A percentile compares a stretch with the other conserved stretches of the same genome.
Conservation (phyloP, 2,797 vertebrate genomes). For the Allobates femoralis region DNA sequence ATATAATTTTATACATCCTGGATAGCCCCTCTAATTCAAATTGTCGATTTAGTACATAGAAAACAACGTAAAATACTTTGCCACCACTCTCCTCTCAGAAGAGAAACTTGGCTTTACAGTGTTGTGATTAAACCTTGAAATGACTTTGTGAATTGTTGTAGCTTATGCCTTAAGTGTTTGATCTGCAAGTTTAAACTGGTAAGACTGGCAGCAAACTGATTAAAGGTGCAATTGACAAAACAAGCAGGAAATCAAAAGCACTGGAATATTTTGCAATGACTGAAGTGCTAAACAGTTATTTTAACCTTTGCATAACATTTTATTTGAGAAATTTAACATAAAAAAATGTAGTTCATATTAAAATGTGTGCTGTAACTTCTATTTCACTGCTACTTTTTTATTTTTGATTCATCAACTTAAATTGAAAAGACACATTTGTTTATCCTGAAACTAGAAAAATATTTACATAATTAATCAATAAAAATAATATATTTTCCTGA, state of each 20-base stretch:
- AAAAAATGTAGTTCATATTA: background rate
- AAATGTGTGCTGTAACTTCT: background rate
- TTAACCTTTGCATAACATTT: background rate
- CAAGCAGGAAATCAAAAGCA: conserved; percentile 19
- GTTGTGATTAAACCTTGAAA: conserved; percentile 30
- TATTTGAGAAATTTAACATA: background rate
- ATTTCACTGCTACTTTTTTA: background rate
- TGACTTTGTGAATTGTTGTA: conserved; percentile 48
- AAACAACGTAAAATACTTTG: background rate
- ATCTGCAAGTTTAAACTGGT: conserved; percentile 31
- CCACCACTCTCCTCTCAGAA: background rate
- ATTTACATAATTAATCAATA: too few relatives aligned
- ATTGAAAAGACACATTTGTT: too few relatives aligned
- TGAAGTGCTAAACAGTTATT: background rate
- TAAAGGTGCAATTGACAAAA: conserved; percentile 20
- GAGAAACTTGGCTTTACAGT: background rate
- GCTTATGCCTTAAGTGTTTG: conserved; percentile 47
- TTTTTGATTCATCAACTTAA: too few relatives aligned
- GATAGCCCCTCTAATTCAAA: too few relatives aligned
- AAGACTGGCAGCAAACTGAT: conserved; percentile 36
- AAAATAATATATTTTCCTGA: too few relatives aligned
- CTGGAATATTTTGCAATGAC: background rate
- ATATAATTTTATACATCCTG: too few relatives aligned
- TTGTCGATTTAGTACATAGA: background rate
- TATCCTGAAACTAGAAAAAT: too few relatives aligned